Percentiles rank a stretch among this genome's conserved stretches.
Conservation (phyloP, 2,797 vertebrate genomes). For the Onychomys torridus region DNA sequence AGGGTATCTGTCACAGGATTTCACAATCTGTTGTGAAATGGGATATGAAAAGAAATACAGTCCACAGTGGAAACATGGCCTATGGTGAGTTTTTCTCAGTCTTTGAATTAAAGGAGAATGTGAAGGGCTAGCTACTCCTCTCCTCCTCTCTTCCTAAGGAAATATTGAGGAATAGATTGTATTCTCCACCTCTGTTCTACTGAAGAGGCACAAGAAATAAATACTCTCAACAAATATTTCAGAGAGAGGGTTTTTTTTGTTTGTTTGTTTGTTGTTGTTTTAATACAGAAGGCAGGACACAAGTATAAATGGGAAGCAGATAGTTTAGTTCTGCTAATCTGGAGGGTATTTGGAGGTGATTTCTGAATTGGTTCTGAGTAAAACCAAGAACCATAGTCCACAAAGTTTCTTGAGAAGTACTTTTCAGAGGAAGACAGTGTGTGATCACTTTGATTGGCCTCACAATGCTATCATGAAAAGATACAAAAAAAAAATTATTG, state of each 20-base stretch:
- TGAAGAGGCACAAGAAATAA: not conserved
- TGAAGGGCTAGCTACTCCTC: not conserved
- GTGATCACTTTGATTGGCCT: not conserved
- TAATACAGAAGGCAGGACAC: too few relatives aligned
- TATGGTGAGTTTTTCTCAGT: not conserved
- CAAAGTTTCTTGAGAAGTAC: not conserved
- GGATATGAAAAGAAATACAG: not conserved
- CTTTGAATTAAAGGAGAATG: not conserved
- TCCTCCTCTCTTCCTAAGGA: not conserved
- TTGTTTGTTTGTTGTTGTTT: too few relatives aligned
- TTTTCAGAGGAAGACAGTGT: not conserved
- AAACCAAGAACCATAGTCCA: not conserved
- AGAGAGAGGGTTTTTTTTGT: too few relatives aligned
- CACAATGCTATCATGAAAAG: not conserved
- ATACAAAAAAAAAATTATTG: not conserved
- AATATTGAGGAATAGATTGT: not conserved
- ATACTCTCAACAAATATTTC: not conserved
- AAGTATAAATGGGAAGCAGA: not conserved
- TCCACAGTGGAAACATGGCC: not conserved
- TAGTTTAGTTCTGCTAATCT: not conserved
- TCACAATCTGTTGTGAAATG: not conserved
- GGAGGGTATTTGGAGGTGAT: not conserved
- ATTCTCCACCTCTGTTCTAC: not conserved
- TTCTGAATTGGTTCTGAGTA: not conserved
- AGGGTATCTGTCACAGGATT: slow-evolving; percentile 27